Percentiles rank a stretch among this genome's conserved stretches.
Evolutionary conservation across 2,888 invertebrate genomes (phyloP).

Genomic region (Drosophila mulleri): DNA sequence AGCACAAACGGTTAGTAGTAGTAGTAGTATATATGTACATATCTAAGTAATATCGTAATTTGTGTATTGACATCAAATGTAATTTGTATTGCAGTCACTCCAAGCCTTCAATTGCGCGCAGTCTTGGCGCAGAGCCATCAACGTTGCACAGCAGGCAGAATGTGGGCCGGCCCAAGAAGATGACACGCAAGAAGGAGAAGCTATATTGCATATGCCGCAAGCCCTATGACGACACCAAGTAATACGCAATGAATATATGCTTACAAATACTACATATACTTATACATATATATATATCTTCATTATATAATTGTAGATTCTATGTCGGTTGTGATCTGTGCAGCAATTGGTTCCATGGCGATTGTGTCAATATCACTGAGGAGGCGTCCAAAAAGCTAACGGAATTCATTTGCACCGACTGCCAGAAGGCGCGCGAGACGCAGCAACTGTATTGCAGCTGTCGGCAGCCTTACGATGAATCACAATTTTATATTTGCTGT

Average conservation of each 20-base stretch:
- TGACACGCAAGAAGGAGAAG: slow-evolving; percentile 89
- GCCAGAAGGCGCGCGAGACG: slow-evolving; percentile 93
- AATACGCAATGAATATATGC: slow-evolving; percentile 24
- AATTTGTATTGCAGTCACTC: slow-evolving; percentile 6
- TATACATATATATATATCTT: no score
- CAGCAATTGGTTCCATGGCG: slow-evolving; percentile 99
- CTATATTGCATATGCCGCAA: slow-evolving; percentile 96
- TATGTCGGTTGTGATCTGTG: slow-evolving; percentile 99
- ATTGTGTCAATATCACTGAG: slow-evolving; percentile 97
- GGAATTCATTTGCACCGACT: slow-evolving; percentile 95
- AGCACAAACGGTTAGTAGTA: slow-evolving; percentile 52
- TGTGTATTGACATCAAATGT: background rate
- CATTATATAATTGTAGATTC: slow-evolving; percentile 87
- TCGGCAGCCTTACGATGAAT: slow-evolving; percentile 98
- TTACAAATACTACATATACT: no score
- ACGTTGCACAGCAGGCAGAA: slow-evolving; percentile 43
- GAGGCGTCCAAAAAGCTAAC: slow-evolving; percentile 95
- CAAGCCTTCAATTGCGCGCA: slow-evolving; percentile 34
- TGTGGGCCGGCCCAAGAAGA: slow-evolving; percentile 64
- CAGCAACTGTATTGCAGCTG: slow-evolving; percentile 98
- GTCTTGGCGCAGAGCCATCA: slow-evolving; percentile 40
- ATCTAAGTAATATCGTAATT: background rate
- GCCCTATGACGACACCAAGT: slow-evolving; percentile 98
- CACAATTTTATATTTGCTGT: slow-evolving; percentile 99
- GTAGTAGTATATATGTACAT: no score